Evolutionary conservation across 2,113 vertebrate species (phyloP), one percentile per base, ranked within the genome.

Genomic region (Addax nasomaculatus): DNA sequence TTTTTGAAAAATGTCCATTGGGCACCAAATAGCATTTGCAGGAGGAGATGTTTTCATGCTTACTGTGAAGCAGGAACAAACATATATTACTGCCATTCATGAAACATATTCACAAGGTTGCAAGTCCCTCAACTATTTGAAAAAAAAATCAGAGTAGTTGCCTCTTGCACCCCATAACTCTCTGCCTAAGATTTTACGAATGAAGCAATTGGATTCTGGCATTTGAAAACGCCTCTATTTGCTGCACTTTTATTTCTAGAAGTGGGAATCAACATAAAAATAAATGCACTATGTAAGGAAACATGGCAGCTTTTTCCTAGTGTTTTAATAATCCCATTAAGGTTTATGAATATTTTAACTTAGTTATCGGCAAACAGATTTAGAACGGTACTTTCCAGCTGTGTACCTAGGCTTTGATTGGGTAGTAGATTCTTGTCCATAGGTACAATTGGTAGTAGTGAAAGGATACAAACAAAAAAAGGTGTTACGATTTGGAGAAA

Each of bases 81-180:
- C 49, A 79, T 5, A 1, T 21, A 58, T 79, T 43, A 79, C 67
- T 91, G 51, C 93, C 60, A 53, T 91, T 98, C 97, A 62, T 10
- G 76, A 92, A 43, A 49, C 45, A 9, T 80, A 55, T 90, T 93
- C 89, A 62, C 30, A 1, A 62, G 45, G 55, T 47, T 86, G 67
- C 58, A 45, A 33, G 94, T 43, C 67, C 92, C 90, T 88, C 53
- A 85, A 80, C 91, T 92, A 83, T 45, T 73, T 79, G 29, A 5
- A 64, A 57, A 93, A 93, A 86, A 14, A 49, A 51, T 81, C 29
- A 67, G 19, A 94, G 64, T 51, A 29, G 7, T 96, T 85, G 70
- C 90, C 90, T 96, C 78, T 94, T 55, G 36, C 39, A 76, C 91
- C 96, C 45, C 83, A 64, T 95, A 95, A 93, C 89, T 95, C 95